Conservation (phyloP, 1,140 invertebrate species). For the Calliphora vicina region DNA sequence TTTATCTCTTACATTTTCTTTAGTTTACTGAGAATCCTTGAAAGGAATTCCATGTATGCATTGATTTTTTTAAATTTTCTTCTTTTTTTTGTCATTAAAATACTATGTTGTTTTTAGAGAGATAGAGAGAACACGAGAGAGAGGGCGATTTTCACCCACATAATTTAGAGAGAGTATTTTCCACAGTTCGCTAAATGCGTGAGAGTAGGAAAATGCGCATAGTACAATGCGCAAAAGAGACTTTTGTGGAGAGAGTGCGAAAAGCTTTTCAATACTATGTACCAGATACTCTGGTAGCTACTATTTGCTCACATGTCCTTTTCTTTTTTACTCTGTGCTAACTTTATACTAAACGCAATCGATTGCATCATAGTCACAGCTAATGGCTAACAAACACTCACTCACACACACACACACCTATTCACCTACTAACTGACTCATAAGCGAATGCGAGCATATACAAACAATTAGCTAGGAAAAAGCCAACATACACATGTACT, state of each 20-base stretch:
- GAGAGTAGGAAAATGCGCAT: background rate
- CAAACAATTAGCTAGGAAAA: no score
- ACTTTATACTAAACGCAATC: constrained; percentile 40
- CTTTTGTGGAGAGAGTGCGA: background rate
- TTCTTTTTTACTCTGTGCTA: constrained; percentile 29
- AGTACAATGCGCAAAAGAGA: background rate
- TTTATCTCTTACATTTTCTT: background rate
- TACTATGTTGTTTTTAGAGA: background rate
- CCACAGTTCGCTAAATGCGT: background rate
- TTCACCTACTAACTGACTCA: constrained; percentile 11
- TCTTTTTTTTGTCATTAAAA: background rate
- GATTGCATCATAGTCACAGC: constrained; percentile 39
- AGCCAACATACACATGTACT: constrained; percentile 7
- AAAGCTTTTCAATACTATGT: background rate
- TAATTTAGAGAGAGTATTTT: background rate
- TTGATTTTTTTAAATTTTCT: no score
- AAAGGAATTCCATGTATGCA: constrained; percentile 9
- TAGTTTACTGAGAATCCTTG: background rate
- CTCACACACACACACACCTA: constrained; percentile 3
- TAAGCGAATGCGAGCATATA: background rate
- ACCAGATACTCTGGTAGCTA: background rate
- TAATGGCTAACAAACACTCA: background rate
- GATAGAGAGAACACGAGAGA: background rate
- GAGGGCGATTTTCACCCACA: background rate
- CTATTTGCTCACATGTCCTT: background rate